Conservation (phyloP, 2,113 vertebrate genomes). For the Pterocles gutturalis region DNA sequence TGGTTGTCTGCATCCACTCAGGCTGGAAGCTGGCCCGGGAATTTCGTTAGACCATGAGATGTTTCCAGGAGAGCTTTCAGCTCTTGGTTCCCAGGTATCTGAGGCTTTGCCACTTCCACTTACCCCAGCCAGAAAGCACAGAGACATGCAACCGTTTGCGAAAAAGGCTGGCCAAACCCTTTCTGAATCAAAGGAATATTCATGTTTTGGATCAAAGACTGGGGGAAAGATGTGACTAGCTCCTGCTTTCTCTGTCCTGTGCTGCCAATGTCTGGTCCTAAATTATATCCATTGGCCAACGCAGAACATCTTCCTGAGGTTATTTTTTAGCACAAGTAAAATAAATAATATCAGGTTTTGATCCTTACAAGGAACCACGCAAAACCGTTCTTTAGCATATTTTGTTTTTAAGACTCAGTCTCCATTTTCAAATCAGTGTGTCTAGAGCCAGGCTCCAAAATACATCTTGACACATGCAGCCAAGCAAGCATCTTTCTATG, state of each 20-base stretch:
- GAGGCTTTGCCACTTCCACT: slow-evolving; percentile 67
- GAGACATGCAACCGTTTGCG: slow-evolving; percentile 35
- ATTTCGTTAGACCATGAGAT: slow-evolving; percentile 64
- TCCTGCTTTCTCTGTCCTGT: slow-evolving; percentile 40
- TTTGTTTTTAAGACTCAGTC: slow-evolving; percentile 39
- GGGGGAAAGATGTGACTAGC: slow-evolving; percentile 53
- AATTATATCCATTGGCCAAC: slow-evolving; percentile 11
- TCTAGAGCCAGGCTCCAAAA: slow-evolving; percentile 50
- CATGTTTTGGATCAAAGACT: slow-evolving; percentile 47
- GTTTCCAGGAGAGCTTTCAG: slow-evolving; percentile 69
- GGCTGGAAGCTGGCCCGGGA: slow-evolving; percentile 60
- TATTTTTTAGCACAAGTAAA: slow-evolving; percentile 42
- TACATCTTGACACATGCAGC: neutral
- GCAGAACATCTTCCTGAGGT: neutral
- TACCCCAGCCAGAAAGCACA: slow-evolving; percentile 46
- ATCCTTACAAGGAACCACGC: neutral
- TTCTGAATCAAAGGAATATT: slow-evolving; percentile 63
- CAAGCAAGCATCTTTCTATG: neutral
- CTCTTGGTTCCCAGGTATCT: slow-evolving; percentile 67
- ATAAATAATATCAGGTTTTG: slow-evolving; percentile 41
- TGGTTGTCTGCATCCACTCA: slow-evolving; percentile 49
- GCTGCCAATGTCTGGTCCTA: slow-evolving; percentile 52
- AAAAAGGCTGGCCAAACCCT: slow-evolving; percentile 54
- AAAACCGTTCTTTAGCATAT: neutral
- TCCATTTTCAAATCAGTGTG: slow-evolving; percentile 21